Evolutionary conservation across 2,797 vertebrate genomes (phyloP), one percentile per base, ranked within the genome.

Genomic region (Harpagifer antarcticus): DNA sequence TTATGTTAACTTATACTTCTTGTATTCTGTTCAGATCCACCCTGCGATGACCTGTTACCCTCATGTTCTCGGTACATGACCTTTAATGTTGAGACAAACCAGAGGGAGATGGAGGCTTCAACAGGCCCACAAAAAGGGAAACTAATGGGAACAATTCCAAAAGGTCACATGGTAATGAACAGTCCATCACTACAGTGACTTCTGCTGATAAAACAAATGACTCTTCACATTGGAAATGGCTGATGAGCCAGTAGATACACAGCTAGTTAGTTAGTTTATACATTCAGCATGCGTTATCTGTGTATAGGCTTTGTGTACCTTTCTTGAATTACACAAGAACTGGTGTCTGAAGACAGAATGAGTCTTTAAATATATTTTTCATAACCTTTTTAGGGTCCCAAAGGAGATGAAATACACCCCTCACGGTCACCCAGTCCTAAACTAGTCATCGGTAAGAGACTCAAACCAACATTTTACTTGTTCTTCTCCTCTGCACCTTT

Each of bases 11-110:
- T 0, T 52, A 7, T 60, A 12, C 2, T 48, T 1, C 0, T 7
- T 37, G 3, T 65, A 0, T 75, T 70, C 3, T 65, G 64, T 79
- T 43, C 82, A 94, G 93, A 94, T 71, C 72, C 86, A 23, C 20
- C 64, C 11, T 58, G 73, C 17, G 54, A 71, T 15, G 59, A 64
- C 64, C 2, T 54, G 9, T 49, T 74, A 31, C 23, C 76, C 2
- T 16, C 70, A 3, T 84, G 88, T 47, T 76, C 70, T 44, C 44
- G 79, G 67, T 68, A 78, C 40, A 76, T 82, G 17, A 87, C 27
- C 3, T 74, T 50, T 71, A 53, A 78, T 33, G 16, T 15, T 50
- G 71, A 60, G n/a, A 20, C 52, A 31, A 70, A 68, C 40, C 40
- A 17, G 52, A 44, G 31, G 42, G 62, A 79, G 16, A 52, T 0